Percentiles rank a stretch among this genome's conserved stretches.
Conservation (phyloP, 2,113 vertebrate species). For the Eleginops maclovinus region DNA sequence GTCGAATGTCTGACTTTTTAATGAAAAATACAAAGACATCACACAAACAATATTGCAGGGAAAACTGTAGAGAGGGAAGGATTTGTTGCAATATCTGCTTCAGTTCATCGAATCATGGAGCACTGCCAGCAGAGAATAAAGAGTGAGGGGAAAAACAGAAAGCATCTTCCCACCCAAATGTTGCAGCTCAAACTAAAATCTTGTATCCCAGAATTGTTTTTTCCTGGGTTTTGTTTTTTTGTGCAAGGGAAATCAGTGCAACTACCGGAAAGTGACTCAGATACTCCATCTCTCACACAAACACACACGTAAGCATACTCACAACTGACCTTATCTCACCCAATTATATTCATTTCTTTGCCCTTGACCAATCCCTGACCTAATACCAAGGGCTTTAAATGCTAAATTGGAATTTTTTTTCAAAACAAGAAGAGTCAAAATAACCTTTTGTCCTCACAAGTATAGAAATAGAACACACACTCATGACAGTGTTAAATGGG, state of each 20-base stretch:
- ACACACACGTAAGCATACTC: background rate
- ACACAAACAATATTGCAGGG: background rate
- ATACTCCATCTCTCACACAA: constrained; percentile 18
- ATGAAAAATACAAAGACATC: constrained; percentile 9
- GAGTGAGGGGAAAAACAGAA: constrained; percentile 3
- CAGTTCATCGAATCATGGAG: constrained; percentile 27
- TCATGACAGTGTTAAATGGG: constrained; percentile 14
- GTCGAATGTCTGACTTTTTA: constrained; percentile 4
- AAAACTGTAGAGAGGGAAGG: constrained; percentile 8
- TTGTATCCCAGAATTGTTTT: constrained; percentile 48
- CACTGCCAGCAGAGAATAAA: constrained; percentile 21
- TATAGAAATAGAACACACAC: constrained; percentile 5
- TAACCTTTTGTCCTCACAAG: background rate
- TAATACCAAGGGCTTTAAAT: background rate
- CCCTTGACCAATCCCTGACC: background rate
- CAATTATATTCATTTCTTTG: background rate
- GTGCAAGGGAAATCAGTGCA: constrained; percentile 54
- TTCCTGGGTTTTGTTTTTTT: constrained; percentile 58
- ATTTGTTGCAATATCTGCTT: constrained; percentile 26
- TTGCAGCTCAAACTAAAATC: constrained; percentile 45
- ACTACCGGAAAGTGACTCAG: constrained; percentile 73
- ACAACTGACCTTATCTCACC: constrained; percentile 5
- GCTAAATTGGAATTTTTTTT: constrained; percentile 11
- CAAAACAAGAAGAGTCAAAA: background rate
- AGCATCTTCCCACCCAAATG: constrained; percentile 54